Evolutionary conservation across 2,797 vertebrate species (phyloP), one percentile per base, ranked within the genome.

Genomic region (Liparis tanakae): DNA sequence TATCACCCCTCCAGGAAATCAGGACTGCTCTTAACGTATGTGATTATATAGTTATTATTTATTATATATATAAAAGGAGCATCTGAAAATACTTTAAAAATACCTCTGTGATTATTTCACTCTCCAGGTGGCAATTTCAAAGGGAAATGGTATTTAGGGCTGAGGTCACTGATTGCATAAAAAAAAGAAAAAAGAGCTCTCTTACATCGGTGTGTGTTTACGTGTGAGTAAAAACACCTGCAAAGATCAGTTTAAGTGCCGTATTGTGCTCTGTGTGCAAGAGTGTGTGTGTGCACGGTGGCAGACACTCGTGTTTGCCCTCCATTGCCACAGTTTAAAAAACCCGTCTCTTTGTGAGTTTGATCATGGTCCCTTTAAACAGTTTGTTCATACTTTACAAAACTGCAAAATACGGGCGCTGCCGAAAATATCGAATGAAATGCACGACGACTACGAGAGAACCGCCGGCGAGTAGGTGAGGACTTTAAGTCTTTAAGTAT

Each of bases 291-390:
- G 18, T 50, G n/a, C 48, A 48, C 17, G 18, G 48, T 20, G 17
- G 46, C 46, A 51, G n/a, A 51, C 48, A 5, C n/a, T 20, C 18
- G 39, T 12, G 50, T 25, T 53, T 82, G 63, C 67, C 61, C 65
- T 61, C 67, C 41, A 74, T 70, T 79, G 65, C 79, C 67, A 79
- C 76, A 70, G 64, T 76, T 78, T 64, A 71, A 70, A 70, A 68
- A 73, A 66, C 55, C 41, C 72, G 74, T 72, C 74, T 76, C 72
- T 76, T 54, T 73, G 55, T 65, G 78, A 87, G 73, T 92, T 93
- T 92, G 92, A 91, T 93, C 91, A 76, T 95, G 94, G 94, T 95
- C 94, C 94, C 92, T 93, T 94, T 88, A 85, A 92, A 93, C 90
- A 89, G 89, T 92, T 94, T 91, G 91, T 87, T 91, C 87, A 77